A percentile compares a stretch with the other conserved stretches of the same genome.
phyloP scores from a whole-genome alignment of 2,113 vertebrate species.

The Caretta caretta region DNA sequence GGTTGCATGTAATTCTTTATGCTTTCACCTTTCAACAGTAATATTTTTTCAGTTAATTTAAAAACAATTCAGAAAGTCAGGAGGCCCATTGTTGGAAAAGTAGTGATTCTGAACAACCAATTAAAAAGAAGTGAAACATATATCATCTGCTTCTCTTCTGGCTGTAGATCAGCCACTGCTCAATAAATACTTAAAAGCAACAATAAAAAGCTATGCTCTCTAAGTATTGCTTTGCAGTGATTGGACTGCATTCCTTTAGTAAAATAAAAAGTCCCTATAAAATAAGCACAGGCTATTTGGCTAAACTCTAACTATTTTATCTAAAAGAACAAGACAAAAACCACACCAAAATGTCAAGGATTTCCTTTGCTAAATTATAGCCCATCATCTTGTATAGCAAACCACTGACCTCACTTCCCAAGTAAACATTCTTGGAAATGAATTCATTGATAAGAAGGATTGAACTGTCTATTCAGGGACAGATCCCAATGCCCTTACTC shows the following conservation, averaged over 20 bases:
- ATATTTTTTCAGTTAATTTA: conserved; percentile 38
- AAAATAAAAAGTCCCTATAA: conserved; percentile 12
- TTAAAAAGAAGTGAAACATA: conserved; percentile 46
- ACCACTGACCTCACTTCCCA: not conserved
- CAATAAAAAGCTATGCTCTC: conserved; percentile 14
- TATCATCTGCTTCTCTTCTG: conserved; percentile 9
- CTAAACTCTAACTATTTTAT: conserved; percentile 30
- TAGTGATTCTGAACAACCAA: not conserved
- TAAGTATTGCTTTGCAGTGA: conserved; percentile 15
- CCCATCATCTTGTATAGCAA: not conserved
- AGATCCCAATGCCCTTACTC: not conserved
- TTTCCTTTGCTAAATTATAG: conserved; percentile 31
- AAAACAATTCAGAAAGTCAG: conserved; percentile 35
- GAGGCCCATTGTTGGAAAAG: conserved; percentile 10
- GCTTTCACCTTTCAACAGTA: conserved; percentile 50
- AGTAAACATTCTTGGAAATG: not conserved
- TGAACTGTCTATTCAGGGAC: not conserved
- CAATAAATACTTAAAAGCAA: not conserved
- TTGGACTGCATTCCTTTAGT: not conserved
- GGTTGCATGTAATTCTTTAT: conserved; percentile 40
- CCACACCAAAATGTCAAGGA: conserved; percentile 1
- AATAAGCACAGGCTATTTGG: conserved; percentile 15
- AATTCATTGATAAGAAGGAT: not conserved
- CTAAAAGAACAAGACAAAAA: conserved; percentile 34
- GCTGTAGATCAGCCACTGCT: not conserved